These are phyloP conservation scores for Noctua comes DNA, from an alignment of 2,888 invertebrate genomes.

Conservation along the genomic window DNA sequence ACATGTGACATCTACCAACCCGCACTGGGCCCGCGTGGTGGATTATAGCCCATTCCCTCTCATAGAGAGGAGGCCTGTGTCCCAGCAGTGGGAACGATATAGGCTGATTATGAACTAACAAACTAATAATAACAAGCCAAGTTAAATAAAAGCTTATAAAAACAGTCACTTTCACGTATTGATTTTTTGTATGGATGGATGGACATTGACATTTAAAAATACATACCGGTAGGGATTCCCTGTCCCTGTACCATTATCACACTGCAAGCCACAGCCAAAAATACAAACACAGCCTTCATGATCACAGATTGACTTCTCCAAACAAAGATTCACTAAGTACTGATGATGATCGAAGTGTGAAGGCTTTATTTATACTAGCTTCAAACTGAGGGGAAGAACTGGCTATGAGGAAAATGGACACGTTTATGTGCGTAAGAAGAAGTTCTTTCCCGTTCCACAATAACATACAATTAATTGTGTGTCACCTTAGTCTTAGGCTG, in stretches of 20 bases:
- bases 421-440: slow-evolving; percentile 3
- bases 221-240: slow-evolving; percentile 73
- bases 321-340: neutral
- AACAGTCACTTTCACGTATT: no score
- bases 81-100: no score
- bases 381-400: slow-evolving; percentile 43
- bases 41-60: no score
- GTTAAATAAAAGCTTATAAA: no score
- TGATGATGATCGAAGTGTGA: neutral
- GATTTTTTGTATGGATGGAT: no score
- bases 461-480: neutral
- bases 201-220: neutral
- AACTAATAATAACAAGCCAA: no score
- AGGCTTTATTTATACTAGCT: slow-evolving; percentile 36
- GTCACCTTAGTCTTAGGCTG: neutral
- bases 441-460: slow-evolving; percentile 21
- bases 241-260: slow-evolving; percentile 66
- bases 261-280: slow-evolving; percentile 56
- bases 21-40: no score
- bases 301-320: slow-evolving; percentile 31
- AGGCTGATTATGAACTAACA: no score
- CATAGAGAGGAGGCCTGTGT: no score
- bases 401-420: slow-evolving; percentile 39
- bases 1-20: no score
- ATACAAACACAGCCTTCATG: slow-evolving; percentile 69